These are phyloP conservation scores for Oryctes rhinoceros DNA, from an alignment of 1,140 invertebrate species.

Conservation along the genomic window DNA sequence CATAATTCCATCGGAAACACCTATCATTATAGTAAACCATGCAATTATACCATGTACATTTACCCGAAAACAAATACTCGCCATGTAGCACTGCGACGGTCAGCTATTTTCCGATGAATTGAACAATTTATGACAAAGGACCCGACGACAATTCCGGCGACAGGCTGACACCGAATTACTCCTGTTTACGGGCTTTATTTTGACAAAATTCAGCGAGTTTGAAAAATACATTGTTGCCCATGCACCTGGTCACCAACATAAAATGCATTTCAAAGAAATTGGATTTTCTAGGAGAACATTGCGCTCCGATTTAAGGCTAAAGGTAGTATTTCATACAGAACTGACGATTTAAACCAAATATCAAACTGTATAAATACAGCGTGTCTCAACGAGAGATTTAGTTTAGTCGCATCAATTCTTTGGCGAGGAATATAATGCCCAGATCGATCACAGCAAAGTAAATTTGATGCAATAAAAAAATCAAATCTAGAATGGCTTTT, in stretches of 20 bases:
- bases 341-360: too few species aligned
- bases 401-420: too few species aligned
- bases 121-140: slow-evolving; percentile 30
- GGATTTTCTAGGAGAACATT: neutral
- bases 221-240: neutral
- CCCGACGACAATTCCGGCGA: slow-evolving; percentile 17
- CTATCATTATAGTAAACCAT: slow-evolving; percentile 27
- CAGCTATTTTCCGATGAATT: slow-evolving; percentile 37
- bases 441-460: too few species aligned
- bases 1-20: slow-evolving; percentile 35
- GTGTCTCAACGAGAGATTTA: too few species aligned
- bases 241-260: slow-evolving; percentile 10
- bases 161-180: slow-evolving; percentile 13
- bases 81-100: neutral
- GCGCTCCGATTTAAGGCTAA: too few species aligned
- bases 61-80: slow-evolving; percentile 8
- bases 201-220: slow-evolving; percentile 16
- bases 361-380: too few species aligned
- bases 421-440: too few species aligned
- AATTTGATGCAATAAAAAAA: too few species aligned
- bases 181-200: slow-evolving; percentile 33
- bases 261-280: slow-evolving; percentile 31
- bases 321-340: too few species aligned
- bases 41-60: slow-evolving; percentile 16
- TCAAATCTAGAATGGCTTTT: too few species aligned